Evolutionary conservation across 2,888 invertebrate genomes (phyloP), one percentile per base, ranked within the genome.

Genomic region (Mylabris sibirica): DNA sequence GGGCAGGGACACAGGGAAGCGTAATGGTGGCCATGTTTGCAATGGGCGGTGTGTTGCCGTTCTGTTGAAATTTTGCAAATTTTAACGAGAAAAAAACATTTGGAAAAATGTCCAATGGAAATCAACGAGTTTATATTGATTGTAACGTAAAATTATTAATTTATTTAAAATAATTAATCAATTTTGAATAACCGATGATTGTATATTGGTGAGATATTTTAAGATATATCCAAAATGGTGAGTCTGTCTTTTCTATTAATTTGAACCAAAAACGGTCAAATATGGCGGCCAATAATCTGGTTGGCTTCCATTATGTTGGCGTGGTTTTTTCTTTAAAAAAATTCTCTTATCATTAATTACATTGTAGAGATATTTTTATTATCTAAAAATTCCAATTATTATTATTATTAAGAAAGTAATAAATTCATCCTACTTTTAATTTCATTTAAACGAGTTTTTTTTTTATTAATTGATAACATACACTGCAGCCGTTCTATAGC

Each of bases 221-320:
- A 87, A 88, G 89, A 90, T 90, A 20, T 89, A 88, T 89, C 87
- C 85, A 88, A 30, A 30, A 89, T 89, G 90, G 90, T 89, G 86
- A 88, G 88, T 87, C 8, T 49, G 6, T 11, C 9, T 9, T 44
- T 49, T 84, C 81, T 83, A 81, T 82, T 83, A 80, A 82, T 82
- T 80, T 78, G 80, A 65, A 3, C 20, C 20, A 78, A 77, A 77
- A 80, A 78, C 82, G 84, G 85, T 84, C 85, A 85, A 87, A 87
- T 86, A 86, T 86, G 85, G 84, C 84, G 82, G 71, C 83, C 82
- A 30, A 30, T 30, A n/a, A 30, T 30, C 30, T 30, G 76, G 63
- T 74, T 69, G 68, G 66, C 69, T 72, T 78, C 75, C 79, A 80
- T 81, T 79, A 80, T 80, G 73, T 22, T 49, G 9, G 49, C 49